These are phyloP conservation scores for Leptinotarsa peninsularis DNA, from an alignment of 2,888 invertebrate genomes.

Conservation along the genomic window DNA sequence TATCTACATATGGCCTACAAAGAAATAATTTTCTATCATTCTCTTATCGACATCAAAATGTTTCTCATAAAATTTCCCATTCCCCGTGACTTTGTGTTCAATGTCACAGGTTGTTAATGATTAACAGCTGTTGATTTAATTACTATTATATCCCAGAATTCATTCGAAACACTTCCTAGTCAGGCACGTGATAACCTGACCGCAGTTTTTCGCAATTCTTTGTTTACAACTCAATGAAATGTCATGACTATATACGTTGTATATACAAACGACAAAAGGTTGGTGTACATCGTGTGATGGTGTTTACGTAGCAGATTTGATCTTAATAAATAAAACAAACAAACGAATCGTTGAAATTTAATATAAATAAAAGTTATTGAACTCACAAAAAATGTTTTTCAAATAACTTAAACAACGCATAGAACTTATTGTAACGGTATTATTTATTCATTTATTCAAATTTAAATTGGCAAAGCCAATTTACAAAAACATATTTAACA, in stretches of 20 bases:
- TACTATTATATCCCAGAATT: neutral
- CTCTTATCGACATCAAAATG: neutral
- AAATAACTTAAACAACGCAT: no score
- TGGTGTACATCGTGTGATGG: no score
- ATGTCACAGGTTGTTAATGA: neutral
- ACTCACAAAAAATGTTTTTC: no score
- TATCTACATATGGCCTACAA: no score
- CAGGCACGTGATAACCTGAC: neutral
- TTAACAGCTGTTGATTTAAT: neutral
- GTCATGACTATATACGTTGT: neutral
- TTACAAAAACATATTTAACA: no score
- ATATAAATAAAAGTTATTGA: no score
- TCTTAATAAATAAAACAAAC: no score
- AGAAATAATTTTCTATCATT: neutral
- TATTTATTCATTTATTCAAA: no score
- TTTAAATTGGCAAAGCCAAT: no score
- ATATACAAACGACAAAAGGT: neutral
- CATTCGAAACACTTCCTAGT: neutral
- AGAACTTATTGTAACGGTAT: no score
- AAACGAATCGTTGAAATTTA: no score
- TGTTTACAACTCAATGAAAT: constrained; percentile 4
- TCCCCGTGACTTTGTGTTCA: neutral
- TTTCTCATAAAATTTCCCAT: neutral
- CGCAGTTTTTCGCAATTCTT: neutral
- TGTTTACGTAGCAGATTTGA: no score